Percentiles rank a stretch among this genome's conserved stretches.
Evolutionary conservation across 2,797 vertebrate species (phyloP).

Genomic region (Eidolon dupreanum): DNA sequence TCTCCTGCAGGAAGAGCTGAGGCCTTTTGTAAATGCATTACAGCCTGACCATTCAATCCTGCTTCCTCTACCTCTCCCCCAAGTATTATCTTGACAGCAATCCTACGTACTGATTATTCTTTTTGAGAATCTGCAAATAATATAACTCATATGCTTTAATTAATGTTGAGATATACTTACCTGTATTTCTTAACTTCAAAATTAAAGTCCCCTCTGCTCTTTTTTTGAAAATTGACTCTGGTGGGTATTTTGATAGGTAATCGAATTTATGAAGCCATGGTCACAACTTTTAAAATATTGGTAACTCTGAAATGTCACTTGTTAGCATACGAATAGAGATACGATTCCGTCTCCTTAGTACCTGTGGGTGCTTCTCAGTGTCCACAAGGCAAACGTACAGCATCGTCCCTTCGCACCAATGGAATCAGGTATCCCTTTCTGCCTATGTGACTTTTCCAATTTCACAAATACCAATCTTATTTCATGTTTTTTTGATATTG

Average conservation of each 20-base stretch:
- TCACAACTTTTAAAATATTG: neutral
- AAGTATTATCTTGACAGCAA: neutral
- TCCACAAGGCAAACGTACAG: fast-evolving
- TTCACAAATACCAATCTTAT: neutral
- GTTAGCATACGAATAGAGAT: neutral
- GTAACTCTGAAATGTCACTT: neutral
- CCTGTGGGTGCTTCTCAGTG: neutral
- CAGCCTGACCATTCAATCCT: too few relatives aligned
- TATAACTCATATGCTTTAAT: neutral
- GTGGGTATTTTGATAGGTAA: neutral
- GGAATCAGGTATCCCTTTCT: neutral
- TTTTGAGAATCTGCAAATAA: neutral
- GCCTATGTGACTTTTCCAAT: neutral
- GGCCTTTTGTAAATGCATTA: neutral
- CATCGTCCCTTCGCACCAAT: neutral
- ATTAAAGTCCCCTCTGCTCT: neutral
- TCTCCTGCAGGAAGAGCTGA: neutral
- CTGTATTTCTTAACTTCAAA: neutral
- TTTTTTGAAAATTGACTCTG: neutral
- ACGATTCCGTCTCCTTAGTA: neutral
- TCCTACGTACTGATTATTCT: neutral
- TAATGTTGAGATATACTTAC: neutral
- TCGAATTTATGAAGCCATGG: neutral
- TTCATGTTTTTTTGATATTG: neutral
- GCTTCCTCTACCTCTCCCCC: neutral